These are phyloP conservation scores for Gymnocypris eckloni DNA, from an alignment of 2,797 vertebrate genomes.

Conservation along the genomic window DNA sequence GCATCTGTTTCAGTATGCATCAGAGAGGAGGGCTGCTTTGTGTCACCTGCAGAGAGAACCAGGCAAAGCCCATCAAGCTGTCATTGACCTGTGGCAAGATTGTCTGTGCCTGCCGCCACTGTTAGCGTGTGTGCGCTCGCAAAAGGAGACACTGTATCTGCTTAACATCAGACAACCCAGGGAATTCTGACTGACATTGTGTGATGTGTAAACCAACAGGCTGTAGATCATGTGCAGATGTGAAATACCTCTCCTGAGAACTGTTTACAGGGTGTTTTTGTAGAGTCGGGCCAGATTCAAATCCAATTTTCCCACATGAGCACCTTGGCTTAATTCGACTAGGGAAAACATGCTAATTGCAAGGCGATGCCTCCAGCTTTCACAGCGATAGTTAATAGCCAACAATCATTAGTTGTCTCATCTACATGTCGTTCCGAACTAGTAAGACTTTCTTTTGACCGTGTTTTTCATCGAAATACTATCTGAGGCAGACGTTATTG, in stretches of 20 bases:
- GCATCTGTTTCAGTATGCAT: slow-evolving; percentile 65
- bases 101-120: slow-evolving; percentile 19
- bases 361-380: not conserved
- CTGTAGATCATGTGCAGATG: slow-evolving; percentile 37
- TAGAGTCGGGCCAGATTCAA: not conserved
- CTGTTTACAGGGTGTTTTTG: slow-evolving; percentile 10
- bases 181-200: slow-evolving; percentile 20
- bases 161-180: slow-evolving; percentile 25
- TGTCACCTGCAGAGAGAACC: slow-evolving; percentile 61
- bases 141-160: slow-evolving; percentile 31
- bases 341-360: slow-evolving; percentile 1
- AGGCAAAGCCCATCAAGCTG: slow-evolving; percentile 62
- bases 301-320: not conserved
- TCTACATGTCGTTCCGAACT: not conserved
- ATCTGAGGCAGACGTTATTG: not conserved
- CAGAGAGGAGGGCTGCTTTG: slow-evolving; percentile 60
- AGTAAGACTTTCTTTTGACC: not conserved
- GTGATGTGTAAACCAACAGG: slow-evolving; percentile 21
- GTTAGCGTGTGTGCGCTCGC: slow-evolving; percentile 12
- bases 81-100: slow-evolving; percentile 61
- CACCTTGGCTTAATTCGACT: not conserved
- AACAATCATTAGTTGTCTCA: not conserved
- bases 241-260: slow-evolving; percentile 23
- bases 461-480: not conserved
- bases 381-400: not conserved